Base-by-base conservation (phyloP, 2,888 invertebrate genomes). In the Epicampocera succincta region DNA sequence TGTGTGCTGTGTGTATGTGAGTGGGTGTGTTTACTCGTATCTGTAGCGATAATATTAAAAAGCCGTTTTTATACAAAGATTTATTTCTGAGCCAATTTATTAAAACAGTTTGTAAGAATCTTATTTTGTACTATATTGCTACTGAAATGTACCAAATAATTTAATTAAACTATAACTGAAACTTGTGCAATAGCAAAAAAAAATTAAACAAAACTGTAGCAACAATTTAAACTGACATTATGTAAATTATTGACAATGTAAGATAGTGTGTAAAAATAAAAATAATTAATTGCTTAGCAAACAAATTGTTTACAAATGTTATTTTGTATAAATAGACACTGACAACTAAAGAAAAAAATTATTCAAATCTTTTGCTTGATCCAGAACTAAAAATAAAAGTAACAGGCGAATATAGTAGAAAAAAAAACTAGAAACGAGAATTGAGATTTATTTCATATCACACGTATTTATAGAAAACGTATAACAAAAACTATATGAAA, bases 251-350 rank as follows among this genome's bases (percentile, higher is more conserved):
- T 65, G 11, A 58, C 58, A 21, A 25, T 44, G 3, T 29, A 56
- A 74, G 50, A 74, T 63, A 42, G 56, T 54, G 29, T 78, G 50
- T 71, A 69, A 63, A 77, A 77, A 54, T 65, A 69, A 78, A 8
- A 44, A 54, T 40, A 60, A 71, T 60, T 74, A 69, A 58, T 21
- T 75, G 82, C 78, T 78, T 78, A 78, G 78, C 50, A 80, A 78
- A 78, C 19, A 63, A 77, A 66, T 5, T 74, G 58, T 78, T 78
- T 66, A 50, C 33, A 33, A 33, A 33, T 72, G 65, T 72, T 78
- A 17, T 29, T 74, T 40, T 12, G 38, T 29, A 60, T 42, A 75
- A 42, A 8, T 21, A 40, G 38, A 44, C 3, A 29, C 29, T 6
- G 33, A 33, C 3, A 33, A 9, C 33, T 33, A 8, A 33, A 33